Conservation (phyloP, 1,140 invertebrate genomes). For the Protaetia brevitarsis region DNA sequence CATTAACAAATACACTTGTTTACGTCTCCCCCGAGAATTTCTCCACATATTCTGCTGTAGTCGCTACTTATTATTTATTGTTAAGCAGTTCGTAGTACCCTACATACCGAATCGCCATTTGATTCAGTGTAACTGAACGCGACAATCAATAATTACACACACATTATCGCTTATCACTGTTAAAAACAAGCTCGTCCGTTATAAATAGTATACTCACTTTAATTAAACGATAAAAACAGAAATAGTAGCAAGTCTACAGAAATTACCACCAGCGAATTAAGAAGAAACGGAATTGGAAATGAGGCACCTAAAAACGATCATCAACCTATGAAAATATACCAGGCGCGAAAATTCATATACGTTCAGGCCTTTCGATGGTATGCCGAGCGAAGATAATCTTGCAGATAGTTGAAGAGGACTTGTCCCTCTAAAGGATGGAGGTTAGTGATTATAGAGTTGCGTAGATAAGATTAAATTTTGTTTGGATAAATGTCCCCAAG, state of each 20-base stretch:
- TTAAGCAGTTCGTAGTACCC: not conserved
- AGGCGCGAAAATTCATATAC: conserved; percentile 58
- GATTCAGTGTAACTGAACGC: conserved; percentile 32
- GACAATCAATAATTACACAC: not conserved
- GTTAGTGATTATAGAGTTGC: too few species aligned
- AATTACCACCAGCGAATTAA: too few species aligned
- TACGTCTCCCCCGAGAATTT: too few species aligned
- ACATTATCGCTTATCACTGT: not conserved
- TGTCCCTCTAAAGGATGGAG: conserved; percentile 63
- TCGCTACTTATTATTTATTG: too few species aligned
- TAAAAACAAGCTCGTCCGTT: not conserved
- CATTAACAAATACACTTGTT: not conserved
- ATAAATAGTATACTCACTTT: not conserved
- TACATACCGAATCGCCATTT: conserved; percentile 25
- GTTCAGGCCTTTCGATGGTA: conserved; percentile 61
- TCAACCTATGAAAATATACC: conserved; percentile 49
- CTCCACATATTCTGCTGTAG: too few species aligned
- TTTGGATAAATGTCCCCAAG: too few species aligned
- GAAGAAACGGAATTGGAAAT: not conserved
- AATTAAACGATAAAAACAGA: not conserved
- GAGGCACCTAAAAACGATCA: not conserved
- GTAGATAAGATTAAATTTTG: too few species aligned
- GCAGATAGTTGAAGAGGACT: conserved; percentile 60
- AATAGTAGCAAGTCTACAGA: not conserved
- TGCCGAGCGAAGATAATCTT: conserved; percentile 63